Evolutionary conservation across 2,888 invertebrate species (phyloP).

Genomic region (Dastarcus helophoroides): DNA sequence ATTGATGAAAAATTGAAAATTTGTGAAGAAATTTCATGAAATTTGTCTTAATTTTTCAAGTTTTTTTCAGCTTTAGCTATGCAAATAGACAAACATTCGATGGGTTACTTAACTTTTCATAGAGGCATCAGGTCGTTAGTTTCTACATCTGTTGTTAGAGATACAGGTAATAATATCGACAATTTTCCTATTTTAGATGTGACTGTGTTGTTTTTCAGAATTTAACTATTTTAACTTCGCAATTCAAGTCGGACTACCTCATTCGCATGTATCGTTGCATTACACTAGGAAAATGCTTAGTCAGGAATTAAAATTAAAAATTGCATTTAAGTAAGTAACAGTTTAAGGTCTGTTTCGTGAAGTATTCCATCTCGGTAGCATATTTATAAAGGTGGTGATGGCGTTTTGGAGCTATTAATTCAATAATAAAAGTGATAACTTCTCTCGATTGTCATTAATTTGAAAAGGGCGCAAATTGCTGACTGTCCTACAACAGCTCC

Average conservation of each 20-base stretch:
- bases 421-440: too few species aligned
- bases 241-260: conserved; percentile 71
- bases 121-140: conserved; percentile 61
- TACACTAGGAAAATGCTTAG: conserved; percentile 72
- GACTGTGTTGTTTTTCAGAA: conserved; percentile 24
- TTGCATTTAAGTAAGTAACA: conserved; percentile 63
- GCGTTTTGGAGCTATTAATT: too few species aligned
- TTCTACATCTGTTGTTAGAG: conserved; percentile 69
- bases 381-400: too few species aligned
- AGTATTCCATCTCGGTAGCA: too few species aligned
- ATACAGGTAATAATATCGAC: conserved; percentile 44
- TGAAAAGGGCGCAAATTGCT: too few species aligned
- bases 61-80: conserved; percentile 57
- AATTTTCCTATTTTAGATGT: conserved; percentile 1
- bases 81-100: conserved; percentile 77
- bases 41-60: conserved; percentile 7
- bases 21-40: too few species aligned
- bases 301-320: conserved; percentile 64
- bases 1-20: too few species aligned
- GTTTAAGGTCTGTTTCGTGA: too few species aligned
- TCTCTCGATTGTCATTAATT: too few species aligned
- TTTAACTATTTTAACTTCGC: conserved; percentile 47
- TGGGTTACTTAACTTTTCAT: conserved; percentile 80
- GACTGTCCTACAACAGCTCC: too few species aligned
- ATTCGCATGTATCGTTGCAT: conserved; percentile 63